Evolutionary conservation across 1,140 invertebrate genomes (phyloP).

Genomic region (Drosophila mauritiana): DNA sequence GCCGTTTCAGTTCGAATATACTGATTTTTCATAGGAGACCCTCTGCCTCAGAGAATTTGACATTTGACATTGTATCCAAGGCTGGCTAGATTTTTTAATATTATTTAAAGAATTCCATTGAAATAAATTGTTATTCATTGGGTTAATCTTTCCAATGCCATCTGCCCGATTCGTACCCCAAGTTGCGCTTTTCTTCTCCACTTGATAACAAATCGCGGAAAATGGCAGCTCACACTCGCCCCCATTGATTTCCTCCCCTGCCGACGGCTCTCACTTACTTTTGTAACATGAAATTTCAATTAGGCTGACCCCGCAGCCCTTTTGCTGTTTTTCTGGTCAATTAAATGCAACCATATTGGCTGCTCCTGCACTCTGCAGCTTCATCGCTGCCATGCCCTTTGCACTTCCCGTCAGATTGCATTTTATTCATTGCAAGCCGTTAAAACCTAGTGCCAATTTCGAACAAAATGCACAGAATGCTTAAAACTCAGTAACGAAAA

Average conservation of each 20-base stretch:
- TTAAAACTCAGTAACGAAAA: not conserved
- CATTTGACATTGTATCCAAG: not conserved
- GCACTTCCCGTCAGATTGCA: constrained; percentile 6
- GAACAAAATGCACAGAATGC: not conserved
- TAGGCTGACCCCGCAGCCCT: constrained; percentile 64
- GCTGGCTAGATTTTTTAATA: not conserved
- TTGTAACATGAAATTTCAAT: constrained; percentile 80
- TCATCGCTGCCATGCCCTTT: not conserved
- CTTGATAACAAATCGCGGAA: constrained; percentile 43
- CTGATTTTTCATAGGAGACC: not conserved
- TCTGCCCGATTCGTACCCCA: not conserved
- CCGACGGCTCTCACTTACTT: constrained; percentile 54
- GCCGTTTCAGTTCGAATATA: constrained; percentile 1
- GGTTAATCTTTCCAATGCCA: not conserved
- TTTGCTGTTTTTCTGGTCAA: constrained; percentile 78
- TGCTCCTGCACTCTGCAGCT: constrained; percentile 11
- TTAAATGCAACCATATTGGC: constrained; percentile 75
- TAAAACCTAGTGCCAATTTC: constrained; percentile 8
- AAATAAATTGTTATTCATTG: constrained; percentile 1
- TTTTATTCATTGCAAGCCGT: constrained; percentile 13
- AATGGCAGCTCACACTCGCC: not conserved
- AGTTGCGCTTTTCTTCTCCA: not conserved
- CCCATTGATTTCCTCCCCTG: not conserved
- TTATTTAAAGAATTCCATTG: not conserved
- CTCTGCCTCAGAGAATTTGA: not conserved